Conservation (phyloP, 2,797 vertebrate species). For the Epinephelus awoara region DNA sequence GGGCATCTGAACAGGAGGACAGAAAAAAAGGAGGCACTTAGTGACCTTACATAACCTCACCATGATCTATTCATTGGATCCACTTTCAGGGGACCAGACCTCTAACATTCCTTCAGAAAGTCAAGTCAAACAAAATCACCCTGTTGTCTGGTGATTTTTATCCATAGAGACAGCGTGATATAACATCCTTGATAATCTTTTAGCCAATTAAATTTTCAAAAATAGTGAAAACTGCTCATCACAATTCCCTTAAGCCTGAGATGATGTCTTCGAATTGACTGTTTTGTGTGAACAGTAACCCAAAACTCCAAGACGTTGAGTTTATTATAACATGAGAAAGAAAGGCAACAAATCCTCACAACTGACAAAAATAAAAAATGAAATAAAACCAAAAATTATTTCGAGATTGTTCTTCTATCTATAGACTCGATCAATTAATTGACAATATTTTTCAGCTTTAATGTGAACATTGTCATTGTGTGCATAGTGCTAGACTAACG, state of each 20-base stretch:
- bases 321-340: not conserved
- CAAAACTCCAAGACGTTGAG: too few species aligned
- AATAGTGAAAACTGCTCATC: not conserved
- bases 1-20: conserved; percentile 90
- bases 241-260: not conserved
- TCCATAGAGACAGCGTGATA: not conserved
- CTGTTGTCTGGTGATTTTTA: not conserved
- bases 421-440: not conserved
- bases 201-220: not conserved
- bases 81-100: not conserved
- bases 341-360: not conserved
- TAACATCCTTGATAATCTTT: not conserved
- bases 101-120: not conserved
- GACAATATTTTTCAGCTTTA: not conserved
- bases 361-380: not conserved
- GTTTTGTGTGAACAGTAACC: too few species aligned
- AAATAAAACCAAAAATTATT: too few species aligned
- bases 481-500: too few species aligned
- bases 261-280: too few species aligned
- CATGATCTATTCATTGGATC: not conserved
- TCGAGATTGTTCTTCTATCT: not conserved
- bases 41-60: not conserved
- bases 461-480: not conserved
- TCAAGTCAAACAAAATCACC: not conserved
- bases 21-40: not conserved